These are phyloP conservation scores for Hydrotaea diabolus DNA, from an alignment of 2,888 invertebrate species.

Conservation along the genomic window DNA sequence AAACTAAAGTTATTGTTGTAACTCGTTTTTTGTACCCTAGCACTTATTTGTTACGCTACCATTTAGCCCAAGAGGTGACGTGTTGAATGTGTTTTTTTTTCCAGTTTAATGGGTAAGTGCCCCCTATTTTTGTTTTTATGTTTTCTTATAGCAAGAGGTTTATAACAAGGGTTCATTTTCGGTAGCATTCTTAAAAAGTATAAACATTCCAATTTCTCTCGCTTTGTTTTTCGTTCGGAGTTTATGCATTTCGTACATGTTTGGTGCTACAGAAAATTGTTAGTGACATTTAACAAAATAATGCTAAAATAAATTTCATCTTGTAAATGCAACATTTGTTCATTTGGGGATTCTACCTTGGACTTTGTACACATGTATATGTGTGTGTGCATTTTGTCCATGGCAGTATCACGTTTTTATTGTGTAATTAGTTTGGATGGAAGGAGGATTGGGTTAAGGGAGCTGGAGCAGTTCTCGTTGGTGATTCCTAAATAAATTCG, in stretches of 20 bases:
- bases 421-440: neutral
- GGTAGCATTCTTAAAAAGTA: neutral
- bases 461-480: neutral
- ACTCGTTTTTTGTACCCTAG: neutral
- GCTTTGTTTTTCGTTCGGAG: neutral
- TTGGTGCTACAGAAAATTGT: neutral
- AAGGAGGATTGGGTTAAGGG: neutral
- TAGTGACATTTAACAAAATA: conserved; percentile 7
- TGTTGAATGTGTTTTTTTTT: neutral
- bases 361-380: too few species aligned
- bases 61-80: neutral
- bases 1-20: neutral
- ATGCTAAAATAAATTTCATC: neutral
- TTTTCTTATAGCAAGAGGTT: neutral
- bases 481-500: neutral
- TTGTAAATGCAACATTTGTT: conserved; percentile 7
- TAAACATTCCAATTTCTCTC: neutral
- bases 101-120: neutral
- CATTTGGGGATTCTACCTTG: neutral
- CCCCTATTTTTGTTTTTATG: too few species aligned
- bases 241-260: conserved; percentile 1
- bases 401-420: neutral
- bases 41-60: neutral
- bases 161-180: neutral
- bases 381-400: too few species aligned